These are phyloP conservation scores for Hippocampus mohnikei DNA, from an alignment of 2,113 vertebrate species.

Conservation along the genomic window DNA sequence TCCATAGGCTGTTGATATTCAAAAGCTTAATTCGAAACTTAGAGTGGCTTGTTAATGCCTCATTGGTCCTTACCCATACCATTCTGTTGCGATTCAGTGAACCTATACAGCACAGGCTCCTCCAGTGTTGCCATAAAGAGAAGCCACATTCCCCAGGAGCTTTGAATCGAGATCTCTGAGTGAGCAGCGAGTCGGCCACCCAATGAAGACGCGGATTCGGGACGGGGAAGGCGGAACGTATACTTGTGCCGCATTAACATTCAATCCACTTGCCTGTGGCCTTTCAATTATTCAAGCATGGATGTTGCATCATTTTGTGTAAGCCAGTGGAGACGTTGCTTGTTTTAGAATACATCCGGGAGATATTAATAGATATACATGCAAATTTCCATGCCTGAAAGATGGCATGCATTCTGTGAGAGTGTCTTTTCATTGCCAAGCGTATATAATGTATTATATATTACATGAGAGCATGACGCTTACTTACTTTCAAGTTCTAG, in stretches of 20 bases:
- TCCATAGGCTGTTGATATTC: conserved; percentile 35
- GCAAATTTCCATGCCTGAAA: conserved; percentile 31
- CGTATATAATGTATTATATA: conserved; percentile 29
- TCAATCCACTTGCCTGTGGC: conserved; percentile 61
- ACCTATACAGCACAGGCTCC: conserved; percentile 41
- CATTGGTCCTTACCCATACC: conserved; percentile 47
- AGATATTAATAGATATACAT: conserved; percentile 57
- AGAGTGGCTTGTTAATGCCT: conserved; percentile 43
- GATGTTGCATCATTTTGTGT: conserved; percentile 58
- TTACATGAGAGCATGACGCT: conserved; percentile 46
- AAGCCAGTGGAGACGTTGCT: conserved; percentile 40
- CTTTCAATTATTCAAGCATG: conserved; percentile 66
- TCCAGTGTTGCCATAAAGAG: conserved; percentile 57
- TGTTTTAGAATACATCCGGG: conserved; percentile 34
- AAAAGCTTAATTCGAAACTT: conserved; percentile 50
- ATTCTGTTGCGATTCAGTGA: conserved; percentile 51
- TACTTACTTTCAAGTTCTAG: conserved; percentile 4
- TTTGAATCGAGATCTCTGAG: conserved; percentile 45
- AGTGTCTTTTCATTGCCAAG: conserved; percentile 45
- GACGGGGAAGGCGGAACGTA: conserved; percentile 36
- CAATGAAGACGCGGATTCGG: conserved; percentile 37
- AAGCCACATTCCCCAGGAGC: conserved; percentile 47
- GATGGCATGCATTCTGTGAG: conserved; percentile 25
- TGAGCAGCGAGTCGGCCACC: conserved; percentile 27
- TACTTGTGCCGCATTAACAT: conserved; percentile 55